Base-by-base conservation (phyloP, 2,888 invertebrate genomes). In the Sympetrum striolatum region DNA sequence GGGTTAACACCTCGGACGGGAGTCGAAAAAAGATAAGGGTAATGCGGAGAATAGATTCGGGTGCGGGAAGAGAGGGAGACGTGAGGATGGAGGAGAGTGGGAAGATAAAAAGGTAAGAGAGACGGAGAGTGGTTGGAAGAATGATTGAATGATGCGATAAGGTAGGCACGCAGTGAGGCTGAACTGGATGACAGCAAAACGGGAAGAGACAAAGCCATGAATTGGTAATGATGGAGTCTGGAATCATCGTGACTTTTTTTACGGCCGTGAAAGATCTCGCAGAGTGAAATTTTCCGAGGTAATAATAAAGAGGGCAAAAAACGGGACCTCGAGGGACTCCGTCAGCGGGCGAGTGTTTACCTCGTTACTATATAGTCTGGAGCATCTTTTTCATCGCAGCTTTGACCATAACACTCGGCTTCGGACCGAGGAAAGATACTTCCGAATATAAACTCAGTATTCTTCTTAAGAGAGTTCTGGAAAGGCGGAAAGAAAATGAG, bases 111-210 rank as follows among this genome's bases (percentile, higher is more conserved):
- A 39, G 39, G 10, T n/a, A 39, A 44, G 31, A 80, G 39, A 44
- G 48, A 31, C 48, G 15, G 22, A 39, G 4, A 37, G 37, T n/a
- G 35, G 37, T 15, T 22, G 6, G 39, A 25, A 73, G 39, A n/a
- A 1, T 64, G 90, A 79, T 90, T 37, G 90, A 73, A 90, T 58
- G 58, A 82, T 82, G 58, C 58, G 82, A 82, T 82, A 82, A 82
- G 58, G 81, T 37, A 53, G 35, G 44, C 58, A 82, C 53, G 82
- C 31, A 35, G 53, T 31, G 82, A 22, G 18, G 31, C 58, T 53
- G 53, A 58, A 82, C 31, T 58, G 82, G 82, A 58, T 82, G 82
- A 82, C 82, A 82, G 82, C 58, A 82, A 82, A 53, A 58, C 44
- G 82, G 48, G 37, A 80, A 82, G 82, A 82, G 82, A 82, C 58